phyloP scores from a whole-genome alignment of 2,113 vertebrate genomes.

The Bos indicus region DNA sequence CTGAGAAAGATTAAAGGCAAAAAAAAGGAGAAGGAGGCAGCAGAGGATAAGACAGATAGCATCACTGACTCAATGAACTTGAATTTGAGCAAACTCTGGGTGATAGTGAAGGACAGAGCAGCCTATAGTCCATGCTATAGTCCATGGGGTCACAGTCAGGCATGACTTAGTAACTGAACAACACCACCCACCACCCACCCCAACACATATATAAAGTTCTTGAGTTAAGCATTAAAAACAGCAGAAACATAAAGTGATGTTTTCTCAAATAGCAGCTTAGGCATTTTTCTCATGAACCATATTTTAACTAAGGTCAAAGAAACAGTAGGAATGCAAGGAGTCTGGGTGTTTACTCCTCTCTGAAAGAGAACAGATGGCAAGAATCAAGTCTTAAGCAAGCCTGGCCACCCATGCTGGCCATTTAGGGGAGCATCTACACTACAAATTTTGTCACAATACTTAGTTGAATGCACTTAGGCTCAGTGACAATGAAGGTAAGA shows the following conservation, averaged over 20 bases:
- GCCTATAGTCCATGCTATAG: neutral
- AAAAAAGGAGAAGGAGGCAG: neutral
- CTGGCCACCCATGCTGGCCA: neutral
- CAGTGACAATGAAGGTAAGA: neutral
- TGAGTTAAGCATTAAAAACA: neutral
- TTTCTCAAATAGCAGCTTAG: neutral
- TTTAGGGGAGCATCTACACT: neutral
- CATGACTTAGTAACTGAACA: neutral
- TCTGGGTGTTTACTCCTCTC: neutral
- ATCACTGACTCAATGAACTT: neutral
- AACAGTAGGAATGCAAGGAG: neutral
- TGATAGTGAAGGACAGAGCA: neutral
- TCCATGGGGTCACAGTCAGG: neutral
- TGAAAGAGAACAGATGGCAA: neutral
- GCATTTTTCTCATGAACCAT: neutral
- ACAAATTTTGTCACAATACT: neutral
- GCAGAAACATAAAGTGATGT: neutral
- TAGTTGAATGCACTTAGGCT: neutral
- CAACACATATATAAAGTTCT: neutral
- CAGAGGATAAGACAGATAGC: neutral
- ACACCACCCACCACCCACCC: neutral
- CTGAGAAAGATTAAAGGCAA: neutral
- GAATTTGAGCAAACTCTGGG: neutral
- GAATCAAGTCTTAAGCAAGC: neutral
- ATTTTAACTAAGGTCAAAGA: neutral